A percentile compares a stretch with the other conserved stretches of the same genome.
phyloP scores from a whole-genome alignment of 2,113 vertebrate species.

The Actenoides hombroni region DNA sequence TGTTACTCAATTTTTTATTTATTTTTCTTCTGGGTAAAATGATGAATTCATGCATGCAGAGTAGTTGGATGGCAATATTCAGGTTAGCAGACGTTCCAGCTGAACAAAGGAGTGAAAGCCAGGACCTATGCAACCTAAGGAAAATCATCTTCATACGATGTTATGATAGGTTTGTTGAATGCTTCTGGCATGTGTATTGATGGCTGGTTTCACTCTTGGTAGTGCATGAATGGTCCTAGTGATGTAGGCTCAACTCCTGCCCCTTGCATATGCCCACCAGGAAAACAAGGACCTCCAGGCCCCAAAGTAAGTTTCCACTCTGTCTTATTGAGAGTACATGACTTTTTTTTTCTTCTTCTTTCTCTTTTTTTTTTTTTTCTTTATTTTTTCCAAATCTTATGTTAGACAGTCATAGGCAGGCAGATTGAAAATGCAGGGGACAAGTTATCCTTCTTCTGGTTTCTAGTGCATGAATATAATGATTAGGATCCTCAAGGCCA shows the following conservation, averaged over 20 bases:
- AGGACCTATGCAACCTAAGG: not conserved
- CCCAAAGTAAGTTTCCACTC: slow-evolving; percentile 76
- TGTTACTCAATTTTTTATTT: accelerated
- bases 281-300: slow-evolving; percentile 85
- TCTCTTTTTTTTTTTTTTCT: not conserved
- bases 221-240: slow-evolving; percentile 88
- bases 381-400: not conserved
- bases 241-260: slow-evolving; percentile 83
- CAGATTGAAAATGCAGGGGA: not conserved
- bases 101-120: not conserved
- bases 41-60: not conserved
- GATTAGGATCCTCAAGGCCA: not conserved
- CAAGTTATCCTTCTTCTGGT: not conserved
- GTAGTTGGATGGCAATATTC: not conserved
- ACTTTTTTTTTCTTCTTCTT: not conserved
- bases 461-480: not conserved
- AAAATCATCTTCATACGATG: not conserved
- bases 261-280: slow-evolving; percentile 89
- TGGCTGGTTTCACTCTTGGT: slow-evolving; percentile 42
- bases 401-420: not conserved
- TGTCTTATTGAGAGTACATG: not conserved
- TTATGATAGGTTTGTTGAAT: accelerated
- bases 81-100: not conserved
- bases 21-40: not conserved
- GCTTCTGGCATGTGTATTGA: not conserved